Evolutionary conservation across 2,888 invertebrate species (phyloP).

Genomic region (Cetonia aurata): DNA sequence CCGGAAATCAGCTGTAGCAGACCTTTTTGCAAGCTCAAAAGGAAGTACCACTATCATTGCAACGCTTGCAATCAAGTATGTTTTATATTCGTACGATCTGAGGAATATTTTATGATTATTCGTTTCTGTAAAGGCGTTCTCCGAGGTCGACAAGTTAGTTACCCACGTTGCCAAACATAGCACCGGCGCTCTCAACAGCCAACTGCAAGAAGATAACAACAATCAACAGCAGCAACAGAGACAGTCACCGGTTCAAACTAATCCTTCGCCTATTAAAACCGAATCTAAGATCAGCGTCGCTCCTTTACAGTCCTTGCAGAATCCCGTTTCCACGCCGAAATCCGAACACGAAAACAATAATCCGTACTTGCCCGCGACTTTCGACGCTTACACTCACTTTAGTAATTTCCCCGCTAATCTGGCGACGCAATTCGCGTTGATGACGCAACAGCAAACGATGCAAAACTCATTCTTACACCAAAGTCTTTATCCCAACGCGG

Average conservation of each 20-base stretch:
- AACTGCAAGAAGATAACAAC: conserved; percentile 62
- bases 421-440: conserved; percentile 64
- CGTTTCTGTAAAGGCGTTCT: conserved; percentile 70
- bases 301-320: conserved; percentile 63
- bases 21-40: conserved; percentile 84
- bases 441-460: conserved; percentile 62
- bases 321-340: conserved; percentile 48
- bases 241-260: conserved; percentile 57
- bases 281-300: conserved; percentile 65
- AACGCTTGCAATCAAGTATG: conserved; percentile 80
- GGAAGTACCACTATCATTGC: conserved; percentile 84
- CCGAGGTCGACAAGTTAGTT: conserved; percentile 77
- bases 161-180: conserved; percentile 81
- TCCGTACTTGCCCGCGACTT: conserved; percentile 61
- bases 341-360: conserved; percentile 49
- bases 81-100: background rate
- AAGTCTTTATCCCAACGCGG: conserved; percentile 62
- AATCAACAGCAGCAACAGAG: conserved; percentile 54
- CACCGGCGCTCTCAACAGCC: conserved; percentile 70
- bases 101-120: too few species aligned
- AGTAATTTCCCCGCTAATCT: conserved; percentile 64
- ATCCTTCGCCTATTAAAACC: conserved; percentile 56
- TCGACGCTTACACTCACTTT: conserved; percentile 65
- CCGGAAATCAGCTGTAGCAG: conserved; percentile 78
- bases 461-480: conserved; percentile 64